Conservation (phyloP, 2,888 invertebrate genomes). For the Tinea pellionella region DNA sequence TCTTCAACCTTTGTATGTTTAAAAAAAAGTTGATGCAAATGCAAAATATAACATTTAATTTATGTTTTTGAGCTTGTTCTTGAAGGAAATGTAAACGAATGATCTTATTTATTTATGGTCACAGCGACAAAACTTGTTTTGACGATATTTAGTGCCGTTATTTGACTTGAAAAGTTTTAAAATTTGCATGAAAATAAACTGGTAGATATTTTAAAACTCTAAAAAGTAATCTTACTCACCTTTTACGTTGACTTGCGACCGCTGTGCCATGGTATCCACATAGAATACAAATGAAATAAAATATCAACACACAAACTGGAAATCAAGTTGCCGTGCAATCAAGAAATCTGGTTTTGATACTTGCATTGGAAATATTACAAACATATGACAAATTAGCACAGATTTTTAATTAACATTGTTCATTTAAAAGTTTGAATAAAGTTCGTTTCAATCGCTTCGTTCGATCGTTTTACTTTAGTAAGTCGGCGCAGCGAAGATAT, state of each 20-base stretch:
- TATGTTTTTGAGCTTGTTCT: too few species aligned
- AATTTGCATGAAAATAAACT: neutral
- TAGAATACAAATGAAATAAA: constrained; percentile 20
- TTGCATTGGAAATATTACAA: constrained; percentile 3
- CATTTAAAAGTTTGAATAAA: neutral
- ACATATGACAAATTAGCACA: neutral
- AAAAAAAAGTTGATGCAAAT: too few species aligned
- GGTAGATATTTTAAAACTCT: neutral
- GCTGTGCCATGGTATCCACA: constrained; percentile 12
- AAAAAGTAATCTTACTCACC: neutral
- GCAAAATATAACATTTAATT: too few species aligned
- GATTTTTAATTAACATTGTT: neutral
- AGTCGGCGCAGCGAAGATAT: constrained; percentile 30
- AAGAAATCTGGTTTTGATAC: constrained; percentile 42
- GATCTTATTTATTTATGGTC: constrained; percentile 2
- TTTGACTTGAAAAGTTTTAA: neutral
- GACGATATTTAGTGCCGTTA: neutral
- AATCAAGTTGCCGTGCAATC: constrained; percentile 34
- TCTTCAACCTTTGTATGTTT: too few species aligned
- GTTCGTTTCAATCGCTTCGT: constrained; percentile 44
- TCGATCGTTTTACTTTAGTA: constrained; percentile 45
- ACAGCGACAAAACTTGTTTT: constrained; percentile 1
- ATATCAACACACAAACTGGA: constrained; percentile 27
- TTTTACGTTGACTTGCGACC: constrained; percentile 7
- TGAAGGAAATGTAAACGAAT: too few species aligned